phyloP scores from a whole-genome alignment of 2,888 invertebrate genomes.

The Scaptomyza cyrtandrae region DNA sequence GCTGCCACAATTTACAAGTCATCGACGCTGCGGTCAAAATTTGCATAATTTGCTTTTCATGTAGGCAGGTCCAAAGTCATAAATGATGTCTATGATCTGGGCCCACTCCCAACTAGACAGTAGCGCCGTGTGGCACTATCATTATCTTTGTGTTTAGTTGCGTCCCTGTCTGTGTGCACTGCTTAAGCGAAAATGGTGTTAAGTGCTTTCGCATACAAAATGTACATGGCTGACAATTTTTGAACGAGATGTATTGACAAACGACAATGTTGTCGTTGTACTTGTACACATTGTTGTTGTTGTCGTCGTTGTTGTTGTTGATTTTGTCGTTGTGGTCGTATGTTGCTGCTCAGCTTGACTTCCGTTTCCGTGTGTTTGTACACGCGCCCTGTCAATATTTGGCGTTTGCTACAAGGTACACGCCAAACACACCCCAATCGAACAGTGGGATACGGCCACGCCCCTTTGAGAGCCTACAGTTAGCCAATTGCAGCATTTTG shows the following conservation, averaged over 20 bases:
- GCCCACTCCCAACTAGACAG: constrained; percentile 1
- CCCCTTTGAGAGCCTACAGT: constrained; percentile 35
- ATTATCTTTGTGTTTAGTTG: constrained; percentile 49
- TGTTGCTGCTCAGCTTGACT: constrained; percentile 71
- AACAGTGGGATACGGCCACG: constrained; percentile 16
- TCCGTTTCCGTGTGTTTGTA: constrained; percentile 71
- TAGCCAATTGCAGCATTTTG: constrained; percentile 47
- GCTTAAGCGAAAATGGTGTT: constrained; percentile 80
- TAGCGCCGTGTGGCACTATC: constrained; percentile 6
- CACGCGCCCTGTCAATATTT: constrained; percentile 78
- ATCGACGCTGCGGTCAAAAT: constrained; percentile 74
- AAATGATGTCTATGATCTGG: constrained; percentile 66
- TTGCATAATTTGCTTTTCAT: constrained; percentile 78
- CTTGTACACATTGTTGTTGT: constrained; percentile 37
- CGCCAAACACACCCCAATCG: constrained; percentile 38
- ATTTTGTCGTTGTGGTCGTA: constrained; percentile 63
- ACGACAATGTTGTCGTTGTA: constrained; percentile 42
- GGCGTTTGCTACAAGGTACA: constrained; percentile 71
- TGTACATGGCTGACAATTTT: constrained; percentile 77
- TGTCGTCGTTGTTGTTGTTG: no score
- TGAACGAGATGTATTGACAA: constrained; percentile 73
- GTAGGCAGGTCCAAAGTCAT: constrained; percentile 60
- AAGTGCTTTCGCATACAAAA: constrained; percentile 81
- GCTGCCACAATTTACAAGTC: constrained; percentile 76
- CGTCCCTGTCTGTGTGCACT: constrained; percentile 65